Percentiles rank a stretch among this genome's conserved stretches.
Conservation (phyloP, 2,888 invertebrate genomes). For the Leptopterna dolabrata region DNA sequence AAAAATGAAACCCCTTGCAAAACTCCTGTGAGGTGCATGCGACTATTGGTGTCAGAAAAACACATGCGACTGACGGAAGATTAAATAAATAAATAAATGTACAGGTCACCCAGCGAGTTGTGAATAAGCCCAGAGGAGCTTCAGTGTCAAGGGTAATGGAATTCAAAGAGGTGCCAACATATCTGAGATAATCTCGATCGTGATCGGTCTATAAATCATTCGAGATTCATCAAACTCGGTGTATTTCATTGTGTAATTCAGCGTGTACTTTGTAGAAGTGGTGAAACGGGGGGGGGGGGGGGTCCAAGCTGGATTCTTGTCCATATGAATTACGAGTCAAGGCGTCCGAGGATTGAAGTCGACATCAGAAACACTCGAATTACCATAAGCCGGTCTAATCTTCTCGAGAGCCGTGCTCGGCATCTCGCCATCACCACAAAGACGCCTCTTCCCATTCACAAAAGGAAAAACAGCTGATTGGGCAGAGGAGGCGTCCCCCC, state of each 20-base stretch:
- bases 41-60: too few relatives aligned
- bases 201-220: neutral
- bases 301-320: neutral
- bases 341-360: neutral
- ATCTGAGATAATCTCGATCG: neutral
- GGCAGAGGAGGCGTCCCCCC: neutral
- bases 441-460: slow-evolving; percentile 15
- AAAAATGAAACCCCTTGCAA: too few relatives aligned
- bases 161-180: neutral
- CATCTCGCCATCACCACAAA: neutral
- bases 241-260: neutral
- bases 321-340: neutral
- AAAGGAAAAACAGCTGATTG: slow-evolving; percentile 44
- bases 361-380: neutral
- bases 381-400: slow-evolving; percentile 7
- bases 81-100: too few relatives aligned
- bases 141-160: too few relatives aligned
- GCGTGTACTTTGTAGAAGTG: neutral
- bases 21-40: too few relatives aligned
- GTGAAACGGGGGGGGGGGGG: too few relatives aligned
- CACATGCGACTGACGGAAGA: too few relatives aligned
- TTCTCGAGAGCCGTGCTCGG: neutral
- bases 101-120: too few relatives aligned
- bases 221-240: neutral
- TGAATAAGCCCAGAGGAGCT: too few relatives aligned